Conservation (phyloP, 2,888 invertebrate genomes). For the Omphaloscelis lunosa region DNA sequence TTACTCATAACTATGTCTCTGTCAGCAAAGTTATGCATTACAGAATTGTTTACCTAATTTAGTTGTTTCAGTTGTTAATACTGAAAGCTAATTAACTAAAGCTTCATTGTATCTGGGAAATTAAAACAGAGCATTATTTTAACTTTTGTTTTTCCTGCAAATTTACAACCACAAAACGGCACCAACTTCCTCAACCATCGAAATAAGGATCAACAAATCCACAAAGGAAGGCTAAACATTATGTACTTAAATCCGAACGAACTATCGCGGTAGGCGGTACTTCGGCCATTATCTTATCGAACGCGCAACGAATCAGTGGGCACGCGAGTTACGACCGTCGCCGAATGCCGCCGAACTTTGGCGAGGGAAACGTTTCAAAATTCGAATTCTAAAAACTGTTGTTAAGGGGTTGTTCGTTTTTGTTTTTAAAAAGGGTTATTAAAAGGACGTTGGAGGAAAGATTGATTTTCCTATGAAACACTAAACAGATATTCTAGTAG, state of each 20-base stretch:
- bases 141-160: not conserved
- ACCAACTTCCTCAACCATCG: slow-evolving; percentile 16
- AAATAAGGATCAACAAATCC: slow-evolving; percentile 56
- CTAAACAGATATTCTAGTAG: no score
- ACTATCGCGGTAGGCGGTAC: slow-evolving; percentile 71
- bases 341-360: slow-evolving; percentile 74
- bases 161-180: not conserved
- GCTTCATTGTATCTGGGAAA: not conserved
- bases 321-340: slow-evolving; percentile 83
- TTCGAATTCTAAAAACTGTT: slow-evolving; percentile 76
- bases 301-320: slow-evolving; percentile 85
- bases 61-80: not conserved
- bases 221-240: slow-evolving; percentile 60
- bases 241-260: slow-evolving; percentile 66
- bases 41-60: not conserved
- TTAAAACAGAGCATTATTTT: not conserved
- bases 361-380: slow-evolving; percentile 70
- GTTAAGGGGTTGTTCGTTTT: slow-evolving; percentile 68
- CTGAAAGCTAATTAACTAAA: not conserved
- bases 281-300: slow-evolving; percentile 83
- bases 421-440: not conserved
- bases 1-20: no score
- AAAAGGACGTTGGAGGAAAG: not conserved
- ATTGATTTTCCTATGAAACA: not conserved
- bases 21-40: not conserved